These are phyloP conservation scores for Nothobranchius furzeri DNA, from an alignment of 2,113 vertebrate genomes.

Conservation along the genomic window DNA sequence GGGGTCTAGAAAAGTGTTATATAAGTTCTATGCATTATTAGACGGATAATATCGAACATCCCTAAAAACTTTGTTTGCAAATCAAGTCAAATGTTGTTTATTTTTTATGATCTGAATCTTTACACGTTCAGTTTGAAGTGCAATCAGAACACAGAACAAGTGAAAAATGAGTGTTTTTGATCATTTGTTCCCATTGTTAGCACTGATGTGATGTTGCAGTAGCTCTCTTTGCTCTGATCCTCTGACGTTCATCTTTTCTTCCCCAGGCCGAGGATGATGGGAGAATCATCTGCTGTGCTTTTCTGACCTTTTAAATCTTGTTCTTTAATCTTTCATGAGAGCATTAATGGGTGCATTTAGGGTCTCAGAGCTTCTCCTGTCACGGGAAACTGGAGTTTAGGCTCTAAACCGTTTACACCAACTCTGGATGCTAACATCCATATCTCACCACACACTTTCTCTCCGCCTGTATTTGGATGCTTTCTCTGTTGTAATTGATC, in stretches of 20 bases:
- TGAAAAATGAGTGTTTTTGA: not conserved
- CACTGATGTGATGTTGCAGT: slow-evolving; percentile 3
- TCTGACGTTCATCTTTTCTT: slow-evolving; percentile 21
- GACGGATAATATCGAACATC: too few species aligned
- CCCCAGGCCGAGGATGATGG: slow-evolving; percentile 24
- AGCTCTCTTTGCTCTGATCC: not conserved
- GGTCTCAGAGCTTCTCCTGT: slow-evolving; percentile 54
- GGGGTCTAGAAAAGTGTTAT: too few species aligned
- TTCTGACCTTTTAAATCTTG: slow-evolving; percentile 33
- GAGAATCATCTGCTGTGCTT: slow-evolving; percentile 48
- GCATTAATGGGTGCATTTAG: slow-evolving; percentile 20
- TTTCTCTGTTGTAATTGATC: slow-evolving; percentile 69
- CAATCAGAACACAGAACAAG: too few species aligned
- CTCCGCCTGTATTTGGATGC: slow-evolving; percentile 27
- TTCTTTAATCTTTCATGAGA: slow-evolving; percentile 19
- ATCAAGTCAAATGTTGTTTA: too few species aligned
- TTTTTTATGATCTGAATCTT: too few species aligned
- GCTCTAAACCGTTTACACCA: slow-evolving; percentile 72
- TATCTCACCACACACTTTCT: slow-evolving; percentile 45
- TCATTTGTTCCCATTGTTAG: not conserved
- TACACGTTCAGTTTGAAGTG: too few species aligned
- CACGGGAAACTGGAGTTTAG: slow-evolving; percentile 66
- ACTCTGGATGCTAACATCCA: slow-evolving; percentile 61
- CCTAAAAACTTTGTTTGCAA: too few species aligned
- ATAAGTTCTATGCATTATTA: too few species aligned